phyloP scores from a whole-genome alignment of 2,797 vertebrate species.

The Ataeniobius toweri region DNA sequence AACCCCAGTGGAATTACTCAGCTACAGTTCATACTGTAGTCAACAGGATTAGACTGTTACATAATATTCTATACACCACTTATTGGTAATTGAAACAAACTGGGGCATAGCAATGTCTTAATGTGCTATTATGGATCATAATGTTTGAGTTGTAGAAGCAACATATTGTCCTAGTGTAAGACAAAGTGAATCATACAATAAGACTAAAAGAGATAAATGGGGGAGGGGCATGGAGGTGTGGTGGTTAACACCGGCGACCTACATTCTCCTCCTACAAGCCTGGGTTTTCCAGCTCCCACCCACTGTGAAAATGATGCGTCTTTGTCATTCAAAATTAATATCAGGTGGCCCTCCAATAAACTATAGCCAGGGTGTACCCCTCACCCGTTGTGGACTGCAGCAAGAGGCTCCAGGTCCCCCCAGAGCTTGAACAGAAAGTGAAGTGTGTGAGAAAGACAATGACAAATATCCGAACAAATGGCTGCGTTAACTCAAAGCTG shows the following conservation, averaged over 20 bases:
- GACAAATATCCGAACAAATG: background rate
- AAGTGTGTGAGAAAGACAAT: background rate
- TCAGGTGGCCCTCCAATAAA: background rate
- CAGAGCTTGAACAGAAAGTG: too few species aligned
- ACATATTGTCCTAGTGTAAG: too few species aligned
- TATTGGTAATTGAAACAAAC: slow-evolving; percentile 5
- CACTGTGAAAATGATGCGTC: background rate
- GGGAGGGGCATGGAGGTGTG: background rate
- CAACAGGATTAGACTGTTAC: slow-evolving; percentile 1
- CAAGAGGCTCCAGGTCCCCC: too few species aligned
- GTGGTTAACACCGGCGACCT: background rate
- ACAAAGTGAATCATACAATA: background rate
- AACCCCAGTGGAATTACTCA: background rate
- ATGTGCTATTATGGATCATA: background rate
- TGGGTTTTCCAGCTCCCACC: background rate
- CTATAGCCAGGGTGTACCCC: too few species aligned
- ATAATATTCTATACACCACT: slow-evolving; percentile 3
- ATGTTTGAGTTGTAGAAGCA: background rate
- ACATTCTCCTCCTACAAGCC: background rate
- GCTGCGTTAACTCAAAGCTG: background rate
- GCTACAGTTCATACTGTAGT: background rate
- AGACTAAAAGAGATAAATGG: background rate
- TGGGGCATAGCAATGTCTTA: background rate
- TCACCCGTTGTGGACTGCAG: too few species aligned
- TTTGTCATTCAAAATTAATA: background rate